Base-by-base conservation (phyloP, 2,113 vertebrate species). In the Anolis sagrei region DNA sequence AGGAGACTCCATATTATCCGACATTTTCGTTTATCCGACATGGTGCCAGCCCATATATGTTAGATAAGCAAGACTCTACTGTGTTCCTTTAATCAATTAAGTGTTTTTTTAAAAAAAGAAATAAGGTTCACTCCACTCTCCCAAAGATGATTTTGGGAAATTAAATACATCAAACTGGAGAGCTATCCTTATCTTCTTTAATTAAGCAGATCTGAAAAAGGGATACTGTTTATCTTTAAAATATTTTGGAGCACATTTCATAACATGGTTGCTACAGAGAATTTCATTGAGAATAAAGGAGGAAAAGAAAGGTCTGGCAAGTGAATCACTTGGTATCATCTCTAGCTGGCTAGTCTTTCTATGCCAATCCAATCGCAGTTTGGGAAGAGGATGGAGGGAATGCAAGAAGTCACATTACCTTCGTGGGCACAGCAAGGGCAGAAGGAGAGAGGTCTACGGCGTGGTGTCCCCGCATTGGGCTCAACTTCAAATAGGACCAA, bases 351-450 rank as follows among this genome's bases (percentile, higher is more conserved):
- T 85, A 91, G 76, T 8, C 90, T 88, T 89, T 91, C 96, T 95
- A 90, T 7, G 48, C 92, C 90, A 96, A 96, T 95, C 94, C 90
- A 58, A 93, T 94, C 94, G 97, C 92, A 92, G 78, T 73, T 74
- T 86, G 70, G 70, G 32, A 86, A 51, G 58, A 92, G 90, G 91
- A 93, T 90, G 80, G 93, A 90, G 91, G 90, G 94, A 89, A 90
- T 19, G 72, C 19, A 87, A 76, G 93, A 95, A 93, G 95, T 97
- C 98, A 98, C 97, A 25, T 99, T 99, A 99, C 99, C 99, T 99
- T 99, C 97, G 89, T 98, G 97, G 97, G 97, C 97, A 97, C 98
- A 99, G 98, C 99, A 99, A 96, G 97, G 97, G 97, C 99, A 99
- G 97, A 99, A 97, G 98, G 98, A 98, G 97, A 99, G 97, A 93